These are phyloP conservation scores for Chiropotes sagulatus DNA, from an alignment of 2,797 vertebrate species.

Conservation along the genomic window DNA sequence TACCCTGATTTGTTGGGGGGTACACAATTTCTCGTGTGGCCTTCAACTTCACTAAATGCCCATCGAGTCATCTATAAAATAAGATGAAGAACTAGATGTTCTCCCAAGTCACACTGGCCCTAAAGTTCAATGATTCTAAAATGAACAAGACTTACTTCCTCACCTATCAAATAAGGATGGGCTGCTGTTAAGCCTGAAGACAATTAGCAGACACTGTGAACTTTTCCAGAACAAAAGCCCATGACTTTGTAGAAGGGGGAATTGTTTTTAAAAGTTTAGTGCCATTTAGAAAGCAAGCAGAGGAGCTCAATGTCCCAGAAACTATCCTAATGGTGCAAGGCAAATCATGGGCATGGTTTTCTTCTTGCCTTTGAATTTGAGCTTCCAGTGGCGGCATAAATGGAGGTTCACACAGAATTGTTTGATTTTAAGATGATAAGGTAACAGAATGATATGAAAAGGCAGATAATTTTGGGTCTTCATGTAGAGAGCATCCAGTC, in stretches of 20 bases:
- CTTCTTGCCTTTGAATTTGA: not conserved
- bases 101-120: not conserved
- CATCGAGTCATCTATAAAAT: not conserved
- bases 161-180: not conserved
- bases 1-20: rapidly evolving
- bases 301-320: not conserved
- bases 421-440: not conserved
- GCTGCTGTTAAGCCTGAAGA: not conserved
- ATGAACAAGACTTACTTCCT: not conserved
- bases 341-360: no score
- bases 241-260: not conserved
- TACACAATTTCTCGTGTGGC: rapidly evolving
- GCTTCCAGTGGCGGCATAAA: not conserved
- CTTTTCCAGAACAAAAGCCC: not conserved
- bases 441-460: not conserved
- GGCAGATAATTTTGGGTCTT: not conserved
- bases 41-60: not conserved
- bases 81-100: not conserved
- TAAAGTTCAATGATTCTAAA: not conserved
- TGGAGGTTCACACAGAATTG: not conserved
- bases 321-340: not conserved
- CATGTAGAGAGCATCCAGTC: not conserved
- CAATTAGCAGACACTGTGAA: not conserved
- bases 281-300: not conserved
- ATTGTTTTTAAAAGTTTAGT: not conserved